Percentiles rank a stretch among this genome's conserved stretches.
Evolutionary conservation across 92 coral and sea anemone species (phyloP).

Genomic region (Epizoanthus ramosus): DNA sequence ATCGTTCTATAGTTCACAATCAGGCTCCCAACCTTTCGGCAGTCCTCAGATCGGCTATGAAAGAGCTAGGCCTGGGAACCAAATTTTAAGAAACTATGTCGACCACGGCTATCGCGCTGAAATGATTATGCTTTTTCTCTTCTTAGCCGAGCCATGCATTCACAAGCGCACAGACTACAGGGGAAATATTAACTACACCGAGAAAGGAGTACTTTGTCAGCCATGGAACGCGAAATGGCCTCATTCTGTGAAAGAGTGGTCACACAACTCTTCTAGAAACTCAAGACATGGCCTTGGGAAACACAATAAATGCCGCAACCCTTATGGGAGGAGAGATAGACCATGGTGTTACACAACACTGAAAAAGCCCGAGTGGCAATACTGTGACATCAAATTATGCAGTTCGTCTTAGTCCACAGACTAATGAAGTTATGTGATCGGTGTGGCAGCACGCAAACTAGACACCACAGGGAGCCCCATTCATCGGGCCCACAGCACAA

Average conservation of each 20-base stretch:
- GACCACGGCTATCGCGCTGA: too few species aligned
- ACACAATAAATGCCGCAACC: conserved; percentile 95
- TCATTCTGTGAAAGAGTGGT: conserved; percentile 65
- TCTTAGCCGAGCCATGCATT: conserved; percentile 41
- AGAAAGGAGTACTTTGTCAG: conserved; percentile 83
- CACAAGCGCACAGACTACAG: conserved; percentile 50
- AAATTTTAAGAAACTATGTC: too few species aligned
- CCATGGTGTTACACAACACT: conserved; percentile 98
- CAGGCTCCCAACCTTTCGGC: too few species aligned
- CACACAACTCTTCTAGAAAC: conserved; percentile 38
- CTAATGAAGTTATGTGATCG: background rate
- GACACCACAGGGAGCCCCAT: conserved; percentile 22
- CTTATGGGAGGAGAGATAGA: conserved; percentile 75
- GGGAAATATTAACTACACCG: conserved; percentile 86
- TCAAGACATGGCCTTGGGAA: conserved; percentile 71
- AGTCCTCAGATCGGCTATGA: too few species aligned
- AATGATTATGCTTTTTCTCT: background rate
- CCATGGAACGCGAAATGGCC: conserved; percentile 98
- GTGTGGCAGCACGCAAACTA: conserved; percentile 20
- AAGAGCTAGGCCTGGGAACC: too few species aligned
- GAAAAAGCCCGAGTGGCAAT: conserved; percentile 83
- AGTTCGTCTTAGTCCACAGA: background rate
- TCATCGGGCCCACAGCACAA: conserved; percentile 6
- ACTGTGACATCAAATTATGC: conserved; percentile 88
- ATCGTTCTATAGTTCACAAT: too few species aligned